Evolutionary conservation across 2,797 vertebrate genomes (phyloP), one percentile per base, ranked within the genome.

Genomic region (Otus scops): DNA sequence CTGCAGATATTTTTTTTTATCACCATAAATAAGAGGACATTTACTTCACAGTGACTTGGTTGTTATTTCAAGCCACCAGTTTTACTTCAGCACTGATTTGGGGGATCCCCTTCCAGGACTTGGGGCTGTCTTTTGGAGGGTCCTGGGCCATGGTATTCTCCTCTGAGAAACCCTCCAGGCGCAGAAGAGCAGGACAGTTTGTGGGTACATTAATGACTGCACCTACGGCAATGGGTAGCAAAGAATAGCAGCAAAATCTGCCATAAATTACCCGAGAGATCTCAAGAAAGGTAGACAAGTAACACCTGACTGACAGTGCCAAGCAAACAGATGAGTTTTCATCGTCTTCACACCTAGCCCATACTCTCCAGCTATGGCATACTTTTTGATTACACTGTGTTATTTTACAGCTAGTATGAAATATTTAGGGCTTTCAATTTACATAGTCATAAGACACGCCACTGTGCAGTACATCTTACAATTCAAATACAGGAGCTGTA

Each of bases 351-450:
- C 51, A 32, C 74, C 82, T 85, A 70, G 48, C 47, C 67, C 73
- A 41, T 89, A 75, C 48, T 93, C 83, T 91, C 86, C 56, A 81
- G 68, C 69, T 74, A 43, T 50, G 81, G 74, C 77, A 45, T 67
- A 32, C 43, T 90, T 95, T 96, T 92, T 95, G 88, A 93, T 95
- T 95, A 80, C 91, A 63, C 28, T 63, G 12, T 51, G 81, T 63
- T 91, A 92, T 88, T 92, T 93, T 95, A 93, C 69, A 93, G 54
- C 81, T 92, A 61, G 61, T n/a, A 71, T 94, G 94, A 95, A 93
- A 89, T 95, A 95, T 92, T 97, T 92, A 92, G 57, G 43, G 39
- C 47, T 95, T 85, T 93, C 83, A 68, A 95, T 97, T 95, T 94
- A 68, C 81, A 69, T 85, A 82, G 78, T 91, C 67, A 10, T 94